phyloP scores from a whole-genome alignment of 2,113 vertebrate genomes.

The Chlorocebus sabaeus region DNA sequence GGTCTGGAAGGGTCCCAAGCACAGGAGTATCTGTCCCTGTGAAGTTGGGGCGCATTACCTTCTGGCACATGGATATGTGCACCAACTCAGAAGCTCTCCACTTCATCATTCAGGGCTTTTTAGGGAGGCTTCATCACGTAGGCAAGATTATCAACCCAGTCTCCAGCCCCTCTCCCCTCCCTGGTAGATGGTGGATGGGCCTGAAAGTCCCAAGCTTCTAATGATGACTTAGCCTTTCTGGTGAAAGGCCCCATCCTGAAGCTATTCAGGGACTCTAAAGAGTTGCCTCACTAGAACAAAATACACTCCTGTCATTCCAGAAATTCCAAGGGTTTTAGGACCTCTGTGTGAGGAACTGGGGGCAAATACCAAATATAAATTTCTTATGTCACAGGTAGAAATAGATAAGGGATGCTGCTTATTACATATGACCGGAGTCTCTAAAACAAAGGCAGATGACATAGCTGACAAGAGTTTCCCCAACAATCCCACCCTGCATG shows the following conservation, averaged over 20 bases:
- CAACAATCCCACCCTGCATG: background rate
- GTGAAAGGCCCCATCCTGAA: background rate
- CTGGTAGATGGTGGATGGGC: too few relatives aligned
- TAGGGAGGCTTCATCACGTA: background rate
- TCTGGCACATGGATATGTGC: background rate
- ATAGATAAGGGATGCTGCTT: background rate
- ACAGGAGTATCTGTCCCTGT: background rate
- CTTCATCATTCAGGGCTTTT: background rate
- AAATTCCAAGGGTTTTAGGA: background rate
- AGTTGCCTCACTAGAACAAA: background rate
- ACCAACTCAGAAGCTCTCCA: background rate
- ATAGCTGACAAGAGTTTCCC: background rate
- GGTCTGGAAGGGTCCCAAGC: background rate
- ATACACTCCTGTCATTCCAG: background rate
- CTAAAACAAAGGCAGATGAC: background rate
- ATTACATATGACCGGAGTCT: background rate
- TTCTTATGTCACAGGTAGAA: background rate
- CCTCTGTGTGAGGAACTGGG: background rate
- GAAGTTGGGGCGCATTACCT: fast-evolving
- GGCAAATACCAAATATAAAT: background rate
- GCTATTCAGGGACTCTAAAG: background rate
- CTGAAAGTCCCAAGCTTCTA: background rate
- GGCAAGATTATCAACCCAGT: background rate
- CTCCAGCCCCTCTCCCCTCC: background rate
- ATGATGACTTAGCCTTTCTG: background rate